These are phyloP conservation scores for Ceratina japonica DNA, from an alignment of 1,140 invertebrate species.

Conservation along the genomic window DNA sequence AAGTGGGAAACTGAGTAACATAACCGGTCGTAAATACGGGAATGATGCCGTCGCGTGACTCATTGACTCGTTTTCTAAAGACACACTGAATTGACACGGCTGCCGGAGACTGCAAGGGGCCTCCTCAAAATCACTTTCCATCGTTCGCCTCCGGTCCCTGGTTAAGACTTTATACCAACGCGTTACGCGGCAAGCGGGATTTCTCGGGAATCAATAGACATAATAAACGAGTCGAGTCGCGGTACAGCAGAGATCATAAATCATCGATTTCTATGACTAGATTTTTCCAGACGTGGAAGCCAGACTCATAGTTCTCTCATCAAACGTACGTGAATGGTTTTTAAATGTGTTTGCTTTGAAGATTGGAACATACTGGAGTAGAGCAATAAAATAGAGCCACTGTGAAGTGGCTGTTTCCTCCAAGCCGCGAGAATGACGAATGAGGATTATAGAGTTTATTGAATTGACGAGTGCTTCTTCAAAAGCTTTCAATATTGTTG, in stretches of 20 bases:
- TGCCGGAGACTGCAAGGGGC: conserved; percentile 10
- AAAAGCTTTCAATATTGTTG: neutral
- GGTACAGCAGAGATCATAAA: conserved; percentile 17
- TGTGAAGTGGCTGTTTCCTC: conserved; percentile 4
- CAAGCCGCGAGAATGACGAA: neutral
- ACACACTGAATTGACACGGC: conserved; percentile 3
- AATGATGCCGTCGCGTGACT: conserved; percentile 39
- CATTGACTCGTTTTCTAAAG: conserved; percentile 38
- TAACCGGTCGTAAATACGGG: conserved; percentile 30
- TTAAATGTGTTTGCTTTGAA: no score
- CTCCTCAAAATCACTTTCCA: conserved; percentile 40
- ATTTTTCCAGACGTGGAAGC: neutral
- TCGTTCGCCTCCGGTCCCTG: neutral
- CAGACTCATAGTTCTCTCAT: no score
- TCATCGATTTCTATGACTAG: conserved; percentile 17
- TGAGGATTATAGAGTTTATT: neutral
- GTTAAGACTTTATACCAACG: neutral
- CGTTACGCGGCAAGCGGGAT: neutral
- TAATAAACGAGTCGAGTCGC: conserved; percentile 31
- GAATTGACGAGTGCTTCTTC: neutral
- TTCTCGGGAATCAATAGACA: conserved; percentile 13
- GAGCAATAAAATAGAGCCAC: neutral
- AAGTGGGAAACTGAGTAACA: neutral
- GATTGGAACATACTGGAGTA: neutral
- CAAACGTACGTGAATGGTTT: no score